Percentiles rank a stretch among this genome's conserved stretches.
phyloP scores from a whole-genome alignment of 2,113 vertebrate genomes.

The Neogobius melanostomus region DNA sequence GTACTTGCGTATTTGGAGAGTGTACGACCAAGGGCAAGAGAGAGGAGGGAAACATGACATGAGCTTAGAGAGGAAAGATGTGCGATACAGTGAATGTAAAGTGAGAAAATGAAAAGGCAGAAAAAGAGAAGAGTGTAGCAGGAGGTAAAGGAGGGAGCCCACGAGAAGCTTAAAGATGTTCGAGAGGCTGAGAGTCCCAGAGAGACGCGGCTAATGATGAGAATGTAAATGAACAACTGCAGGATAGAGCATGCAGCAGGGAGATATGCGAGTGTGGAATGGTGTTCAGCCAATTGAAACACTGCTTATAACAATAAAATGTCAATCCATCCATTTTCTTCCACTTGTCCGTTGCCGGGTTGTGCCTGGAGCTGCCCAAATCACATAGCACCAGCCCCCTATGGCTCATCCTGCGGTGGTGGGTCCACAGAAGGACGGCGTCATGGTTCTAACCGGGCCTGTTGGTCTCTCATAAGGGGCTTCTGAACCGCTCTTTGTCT shows the following conservation, averaged over 20 bases:
- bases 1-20: not conserved
- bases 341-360: too few species aligned
- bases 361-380: too few species aligned
- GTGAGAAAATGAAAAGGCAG: not conserved
- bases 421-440: too few species aligned
- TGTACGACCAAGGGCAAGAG: not conserved
- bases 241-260: not conserved
- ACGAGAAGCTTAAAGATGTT: conserved; percentile 2
- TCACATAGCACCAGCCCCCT: too few species aligned
- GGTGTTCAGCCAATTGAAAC: not conserved
- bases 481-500: too few species aligned
- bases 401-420: too few species aligned
- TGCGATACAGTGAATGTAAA: not conserved
- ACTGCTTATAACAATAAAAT: not conserved
- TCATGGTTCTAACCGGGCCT: too few species aligned
- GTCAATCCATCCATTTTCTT: not conserved
- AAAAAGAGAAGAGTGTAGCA: not conserved
- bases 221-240: conserved; percentile 27
- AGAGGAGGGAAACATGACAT: not conserved
- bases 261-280: conserved; percentile 10
- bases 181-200: conserved; percentile 1
- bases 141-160: not conserved
- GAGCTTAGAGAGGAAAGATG: not conserved
- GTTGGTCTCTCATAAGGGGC: too few species aligned
- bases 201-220: conserved; percentile 15